phyloP scores from a whole-genome alignment of 2,113 vertebrate species.

The Rhinichthys klamathensis region DNA sequence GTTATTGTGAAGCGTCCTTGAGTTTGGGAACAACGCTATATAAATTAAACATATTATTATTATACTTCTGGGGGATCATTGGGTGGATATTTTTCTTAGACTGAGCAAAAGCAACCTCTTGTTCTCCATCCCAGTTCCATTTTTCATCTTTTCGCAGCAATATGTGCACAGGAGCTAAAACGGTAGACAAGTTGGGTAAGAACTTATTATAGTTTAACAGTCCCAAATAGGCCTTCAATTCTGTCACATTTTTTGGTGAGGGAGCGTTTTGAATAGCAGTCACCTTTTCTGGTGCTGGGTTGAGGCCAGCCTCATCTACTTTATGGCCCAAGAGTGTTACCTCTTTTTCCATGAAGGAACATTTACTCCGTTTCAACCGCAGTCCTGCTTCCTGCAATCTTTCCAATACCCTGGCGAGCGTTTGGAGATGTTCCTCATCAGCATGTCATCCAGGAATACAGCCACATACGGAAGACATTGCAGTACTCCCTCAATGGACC shows the following conservation, averaged over 20 bases:
- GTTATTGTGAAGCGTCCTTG: no score
- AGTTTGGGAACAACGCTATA: no score
- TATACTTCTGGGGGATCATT: no score
- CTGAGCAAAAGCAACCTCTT: background rate
- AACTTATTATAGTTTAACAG: slow-evolving; percentile 31
- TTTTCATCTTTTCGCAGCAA: background rate
- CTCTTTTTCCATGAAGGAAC: background rate
- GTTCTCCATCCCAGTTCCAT: slow-evolving; percentile 1
- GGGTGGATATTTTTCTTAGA: no score
- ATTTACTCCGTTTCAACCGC: no score
- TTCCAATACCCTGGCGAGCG: no score
- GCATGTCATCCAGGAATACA: no score
- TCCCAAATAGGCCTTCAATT: slow-evolving; percentile 17
- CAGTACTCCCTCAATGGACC: slow-evolving; percentile 44
- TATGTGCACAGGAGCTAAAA: background rate
- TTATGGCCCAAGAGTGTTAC: background rate
- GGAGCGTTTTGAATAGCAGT: background rate
- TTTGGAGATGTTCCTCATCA: no score
- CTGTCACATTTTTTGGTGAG: background rate
- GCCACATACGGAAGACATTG: slow-evolving; percentile 13
- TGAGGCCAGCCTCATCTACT: background rate
- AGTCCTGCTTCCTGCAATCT: no score
- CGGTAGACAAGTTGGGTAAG: slow-evolving; percentile 21
- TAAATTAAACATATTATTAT: no score
- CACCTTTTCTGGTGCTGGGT: background rate